A percentile compares a stretch with the other conserved stretches of the same genome.
Conservation (phyloP, 1,140 invertebrate species). For the Drosophila ficusphila region DNA sequence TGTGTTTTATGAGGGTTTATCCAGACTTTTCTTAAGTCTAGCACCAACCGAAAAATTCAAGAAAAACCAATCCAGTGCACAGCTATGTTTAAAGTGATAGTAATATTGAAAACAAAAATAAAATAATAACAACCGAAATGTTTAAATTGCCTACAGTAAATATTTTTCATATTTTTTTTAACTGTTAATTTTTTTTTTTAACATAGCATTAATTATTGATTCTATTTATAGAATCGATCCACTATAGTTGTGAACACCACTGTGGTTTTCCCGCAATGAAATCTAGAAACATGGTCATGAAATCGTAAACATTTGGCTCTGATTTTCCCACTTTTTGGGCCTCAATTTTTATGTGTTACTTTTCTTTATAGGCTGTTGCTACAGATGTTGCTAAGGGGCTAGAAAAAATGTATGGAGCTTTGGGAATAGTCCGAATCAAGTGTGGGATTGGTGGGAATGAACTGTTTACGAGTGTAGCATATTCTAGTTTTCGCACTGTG, state of each 20-base stretch:
- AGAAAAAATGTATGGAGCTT: neutral
- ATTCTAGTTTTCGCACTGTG: neutral
- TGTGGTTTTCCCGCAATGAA: neutral
- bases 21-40: slow-evolving; percentile 27
- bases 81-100: neutral
- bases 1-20: slow-evolving; percentile 71
- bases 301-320: slow-evolving; percentile 66
- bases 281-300: slow-evolving; percentile 43
- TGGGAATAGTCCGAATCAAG: slow-evolving; percentile 7
- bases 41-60: neutral
- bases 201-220: too few relatives aligned
- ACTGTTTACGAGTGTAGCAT: neutral
- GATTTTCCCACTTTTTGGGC: slow-evolving; percentile 38
- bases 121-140: too few relatives aligned
- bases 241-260: neutral
- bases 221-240: too few relatives aligned
- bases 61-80: neutral
- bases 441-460: slow-evolving; percentile 23
- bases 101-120: neutral
- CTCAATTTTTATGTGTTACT: slow-evolving; percentile 31
- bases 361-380: slow-evolving; percentile 27
- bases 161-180: too few relatives aligned
- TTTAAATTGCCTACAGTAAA: too few relatives aligned
- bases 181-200: too few relatives aligned
- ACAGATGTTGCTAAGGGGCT: slow-evolving; percentile 21